Percentiles rank a stretch among this genome's conserved stretches.
phyloP scores from a whole-genome alignment of 2,888 invertebrate species.

The Callimorpha dominula region DNA sequence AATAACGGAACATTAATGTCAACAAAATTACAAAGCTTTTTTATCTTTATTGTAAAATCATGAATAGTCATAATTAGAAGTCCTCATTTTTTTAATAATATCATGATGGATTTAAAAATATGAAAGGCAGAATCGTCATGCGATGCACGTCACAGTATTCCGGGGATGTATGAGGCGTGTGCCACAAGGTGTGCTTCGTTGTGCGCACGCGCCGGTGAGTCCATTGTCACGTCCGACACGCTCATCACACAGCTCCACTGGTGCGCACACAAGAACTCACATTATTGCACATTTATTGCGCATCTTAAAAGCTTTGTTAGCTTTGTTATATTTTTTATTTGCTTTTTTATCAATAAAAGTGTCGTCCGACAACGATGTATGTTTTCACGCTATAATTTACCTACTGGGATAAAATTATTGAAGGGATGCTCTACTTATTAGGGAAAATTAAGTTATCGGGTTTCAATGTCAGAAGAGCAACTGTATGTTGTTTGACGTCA shows the following conservation, averaged over 20 bases:
- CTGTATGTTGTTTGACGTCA: conserved; percentile 18
- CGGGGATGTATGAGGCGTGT: conserved; percentile 34
- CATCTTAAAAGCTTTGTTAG: conserved; percentile 84
- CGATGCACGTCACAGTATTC: conserved; percentile 16
- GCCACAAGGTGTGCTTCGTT: conserved; percentile 71
- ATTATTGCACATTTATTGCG: conserved; percentile 85
- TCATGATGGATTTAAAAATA: neutral
- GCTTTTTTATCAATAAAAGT: conserved; percentile 77
- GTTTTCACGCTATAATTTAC: conserved; percentile 82
- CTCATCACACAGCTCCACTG: conserved; percentile 68
- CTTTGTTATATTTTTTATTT: conserved; percentile 75
- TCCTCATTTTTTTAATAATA: neutral
- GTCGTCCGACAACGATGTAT: conserved; percentile 77
- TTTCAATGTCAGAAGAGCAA: conserved; percentile 35
- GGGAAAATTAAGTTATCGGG: conserved; percentile 52
- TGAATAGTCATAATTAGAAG: neutral
- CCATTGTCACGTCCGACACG: conserved; percentile 81
- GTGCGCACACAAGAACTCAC: conserved; percentile 71
- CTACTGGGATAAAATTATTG: conserved; percentile 68
- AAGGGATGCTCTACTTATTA: conserved; percentile 39
- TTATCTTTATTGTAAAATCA: neutral
- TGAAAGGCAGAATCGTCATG: conserved; percentile 3
- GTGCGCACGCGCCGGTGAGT: conserved; percentile 77
- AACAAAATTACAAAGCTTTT: neutral
- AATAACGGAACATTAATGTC: neutral